Percentiles rank a stretch among this genome's conserved stretches.
These are phyloP conservation scores for Ommatoiulus sabulosus DNA, from an alignment of 2,888 invertebrate species.

Conservation along the genomic window DNA sequence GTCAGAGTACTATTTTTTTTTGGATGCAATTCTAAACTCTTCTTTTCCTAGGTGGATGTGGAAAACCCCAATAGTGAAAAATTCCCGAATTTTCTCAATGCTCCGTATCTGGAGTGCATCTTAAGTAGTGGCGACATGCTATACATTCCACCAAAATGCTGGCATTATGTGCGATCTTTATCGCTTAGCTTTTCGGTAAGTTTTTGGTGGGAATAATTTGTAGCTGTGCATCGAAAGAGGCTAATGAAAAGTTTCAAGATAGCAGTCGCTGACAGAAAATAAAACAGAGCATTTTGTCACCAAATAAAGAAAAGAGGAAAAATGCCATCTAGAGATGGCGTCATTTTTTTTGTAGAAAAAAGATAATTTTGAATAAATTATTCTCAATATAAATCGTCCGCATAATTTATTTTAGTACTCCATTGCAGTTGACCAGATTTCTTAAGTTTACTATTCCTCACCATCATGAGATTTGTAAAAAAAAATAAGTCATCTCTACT, in stretches of 20 bases:
- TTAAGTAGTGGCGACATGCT: conserved; percentile 82
- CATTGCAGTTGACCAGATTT: not conserved
- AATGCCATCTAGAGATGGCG: too few relatives aligned
- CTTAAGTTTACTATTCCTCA: not conserved
- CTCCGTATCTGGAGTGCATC: conserved; percentile 66
- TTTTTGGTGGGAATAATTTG: conserved; percentile 90
- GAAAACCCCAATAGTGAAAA: conserved; percentile 78
- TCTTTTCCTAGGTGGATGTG: conserved; percentile 76
- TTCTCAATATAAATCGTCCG: too few relatives aligned
- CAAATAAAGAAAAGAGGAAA: too few relatives aligned
- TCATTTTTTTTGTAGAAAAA: too few relatives aligned
- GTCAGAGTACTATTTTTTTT: not conserved
- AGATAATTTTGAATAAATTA: too few relatives aligned
- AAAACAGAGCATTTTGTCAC: too few relatives aligned
- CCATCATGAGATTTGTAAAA: not conserved
- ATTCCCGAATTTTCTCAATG: conserved; percentile 77
- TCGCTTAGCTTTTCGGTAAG: conserved; percentile 94
- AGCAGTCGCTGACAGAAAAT: too few relatives aligned
- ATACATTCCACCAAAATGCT: conserved; percentile 95
- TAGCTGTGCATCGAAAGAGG: too few relatives aligned
- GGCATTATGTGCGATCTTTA: conserved; percentile 94
- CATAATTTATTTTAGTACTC: too few relatives aligned
- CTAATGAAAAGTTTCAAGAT: too few relatives aligned
- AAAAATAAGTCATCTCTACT: not conserved
- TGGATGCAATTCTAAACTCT: not conserved